Percentiles rank a stretch among this genome's conserved stretches.
These are phyloP conservation scores for Aleiodes testaceus DNA, from an alignment of 2,888 invertebrate genomes.

Conservation along the genomic window DNA sequence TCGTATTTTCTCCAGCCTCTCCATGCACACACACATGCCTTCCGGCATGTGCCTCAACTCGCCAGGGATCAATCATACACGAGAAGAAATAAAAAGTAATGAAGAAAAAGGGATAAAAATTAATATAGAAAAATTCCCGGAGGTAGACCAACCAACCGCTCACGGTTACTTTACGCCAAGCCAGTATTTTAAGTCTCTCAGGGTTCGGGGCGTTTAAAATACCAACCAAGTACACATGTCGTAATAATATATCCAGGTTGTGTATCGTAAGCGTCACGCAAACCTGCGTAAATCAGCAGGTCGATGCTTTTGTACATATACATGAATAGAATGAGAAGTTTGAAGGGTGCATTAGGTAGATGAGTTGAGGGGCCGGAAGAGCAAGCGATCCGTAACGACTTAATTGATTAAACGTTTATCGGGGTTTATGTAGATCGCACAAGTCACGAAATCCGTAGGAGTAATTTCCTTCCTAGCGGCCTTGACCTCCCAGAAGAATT, in stretches of 20 bases:
- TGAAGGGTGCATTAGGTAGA: conserved; percentile 7
- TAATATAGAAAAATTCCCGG: conserved; percentile 29
- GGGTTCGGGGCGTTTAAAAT: conserved; percentile 46
- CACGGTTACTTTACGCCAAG: conserved; percentile 59
- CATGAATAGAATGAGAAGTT: background rate
- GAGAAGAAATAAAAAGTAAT: conserved; percentile 32
- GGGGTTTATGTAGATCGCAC: conserved; percentile 25
- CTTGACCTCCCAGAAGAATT: conserved; percentile 27
- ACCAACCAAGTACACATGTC: conserved; percentile 50
- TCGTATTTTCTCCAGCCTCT: conserved; percentile 8
- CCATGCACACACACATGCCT: conserved; percentile 30
- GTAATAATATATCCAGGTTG: conserved; percentile 62
- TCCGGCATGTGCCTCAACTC: conserved; percentile 12
- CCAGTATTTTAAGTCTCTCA: conserved; percentile 41
- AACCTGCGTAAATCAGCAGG: conserved; percentile 53
- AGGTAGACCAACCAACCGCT: conserved; percentile 3
- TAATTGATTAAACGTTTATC: conserved; percentile 61
- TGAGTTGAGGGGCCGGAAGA: conserved; percentile 49
- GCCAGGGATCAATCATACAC: conserved; percentile 28
- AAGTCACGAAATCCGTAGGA: background rate
- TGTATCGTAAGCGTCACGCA: conserved; percentile 62
- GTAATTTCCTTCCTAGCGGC: background rate
- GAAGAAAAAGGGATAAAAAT: conserved; percentile 23
- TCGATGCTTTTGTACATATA: conserved; percentile 27
- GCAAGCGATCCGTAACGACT: conserved; percentile 58